Evolutionary conservation across 2,113 vertebrate species (phyloP).

Genomic region (Varanus salvator): DNA sequence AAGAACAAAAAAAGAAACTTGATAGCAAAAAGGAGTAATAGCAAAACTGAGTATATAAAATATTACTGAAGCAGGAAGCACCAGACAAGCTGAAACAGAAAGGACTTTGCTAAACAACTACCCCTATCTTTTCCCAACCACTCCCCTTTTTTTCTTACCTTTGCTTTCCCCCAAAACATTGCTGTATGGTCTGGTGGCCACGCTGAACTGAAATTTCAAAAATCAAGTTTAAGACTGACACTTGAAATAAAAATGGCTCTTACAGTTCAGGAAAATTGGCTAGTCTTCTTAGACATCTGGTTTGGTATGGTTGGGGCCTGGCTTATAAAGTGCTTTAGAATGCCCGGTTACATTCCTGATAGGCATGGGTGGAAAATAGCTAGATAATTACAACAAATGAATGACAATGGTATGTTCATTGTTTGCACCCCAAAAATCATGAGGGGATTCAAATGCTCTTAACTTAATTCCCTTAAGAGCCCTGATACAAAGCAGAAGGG

Average conservation of each 20-base stretch:
- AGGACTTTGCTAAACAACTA: fast-evolving
- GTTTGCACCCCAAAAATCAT: neutral
- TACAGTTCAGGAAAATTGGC: neutral
- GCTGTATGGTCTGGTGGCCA: neutral
- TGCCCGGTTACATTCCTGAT: neutral
- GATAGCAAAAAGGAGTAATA: neutral
- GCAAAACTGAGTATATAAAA: neutral
- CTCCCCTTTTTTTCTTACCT: neutral
- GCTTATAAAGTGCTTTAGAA: neutral
- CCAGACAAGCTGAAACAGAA: fast-evolving
- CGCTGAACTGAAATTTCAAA: neutral
- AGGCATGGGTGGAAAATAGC: neutral
- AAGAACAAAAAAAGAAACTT: neutral
- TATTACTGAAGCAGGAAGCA: neutral
- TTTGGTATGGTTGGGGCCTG: neutral
- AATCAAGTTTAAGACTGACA: neutral
- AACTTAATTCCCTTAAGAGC: neutral
- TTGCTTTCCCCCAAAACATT: fast-evolving
- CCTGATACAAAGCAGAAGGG: neutral
- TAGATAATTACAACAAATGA: neutral
- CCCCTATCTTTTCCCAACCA: neutral
- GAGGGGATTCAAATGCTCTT: neutral
- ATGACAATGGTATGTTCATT: neutral
- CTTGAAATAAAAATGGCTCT: neutral
- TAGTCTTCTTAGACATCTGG: neutral